A percentile compares a stretch with the other conserved stretches of the same genome.
Conservation (phyloP, 2,797 vertebrate genomes). For the Phalloptychus januarius region DNA sequence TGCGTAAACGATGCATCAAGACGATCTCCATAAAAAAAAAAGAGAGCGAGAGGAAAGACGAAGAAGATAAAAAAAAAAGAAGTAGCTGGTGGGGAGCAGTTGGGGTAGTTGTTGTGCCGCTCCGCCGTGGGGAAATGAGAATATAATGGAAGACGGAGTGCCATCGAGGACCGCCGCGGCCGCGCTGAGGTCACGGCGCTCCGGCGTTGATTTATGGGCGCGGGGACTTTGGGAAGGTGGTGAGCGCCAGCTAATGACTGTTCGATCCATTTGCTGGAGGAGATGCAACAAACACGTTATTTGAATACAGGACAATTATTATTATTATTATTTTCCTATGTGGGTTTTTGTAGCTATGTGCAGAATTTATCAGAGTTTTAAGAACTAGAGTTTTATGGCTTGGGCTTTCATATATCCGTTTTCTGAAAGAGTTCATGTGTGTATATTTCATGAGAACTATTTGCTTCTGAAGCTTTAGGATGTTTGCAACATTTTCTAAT, state of each 20-base stretch:
- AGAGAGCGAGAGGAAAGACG: not conserved
- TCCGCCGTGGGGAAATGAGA: conserved; percentile 75
- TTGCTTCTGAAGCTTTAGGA: not conserved
- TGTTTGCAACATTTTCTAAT: not conserved
- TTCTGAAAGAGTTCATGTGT: not conserved
- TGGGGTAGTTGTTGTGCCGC: conserved; percentile 71
- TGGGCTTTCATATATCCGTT: not conserved
- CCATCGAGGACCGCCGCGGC: conserved; percentile 75
- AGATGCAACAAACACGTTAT: conserved; percentile 64
- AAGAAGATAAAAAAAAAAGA: not conserved
- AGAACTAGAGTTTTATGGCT: not conserved
- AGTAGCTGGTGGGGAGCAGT: conserved; percentile 55
- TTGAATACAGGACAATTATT: conserved; percentile 50
- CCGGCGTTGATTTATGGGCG: conserved; percentile 86
- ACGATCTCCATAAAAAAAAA: conserved; percentile 53
- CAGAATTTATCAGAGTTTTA: conserved; percentile 9
- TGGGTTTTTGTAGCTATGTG: conserved; percentile 23
- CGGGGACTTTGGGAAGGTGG: conserved; percentile 76
- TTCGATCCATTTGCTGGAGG: conserved; percentile 79
- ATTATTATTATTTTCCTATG: conserved; percentile 19
- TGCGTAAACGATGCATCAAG: conserved; percentile 75
- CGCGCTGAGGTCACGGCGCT: conserved; percentile 83
- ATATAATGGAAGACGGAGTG: conserved; percentile 84
- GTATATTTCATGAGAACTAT: not conserved
- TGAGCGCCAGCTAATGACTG: conserved; percentile 82